These are phyloP conservation scores for Euleptes europaea DNA, from an alignment of 2,113 vertebrate species.

Conservation along the genomic window DNA sequence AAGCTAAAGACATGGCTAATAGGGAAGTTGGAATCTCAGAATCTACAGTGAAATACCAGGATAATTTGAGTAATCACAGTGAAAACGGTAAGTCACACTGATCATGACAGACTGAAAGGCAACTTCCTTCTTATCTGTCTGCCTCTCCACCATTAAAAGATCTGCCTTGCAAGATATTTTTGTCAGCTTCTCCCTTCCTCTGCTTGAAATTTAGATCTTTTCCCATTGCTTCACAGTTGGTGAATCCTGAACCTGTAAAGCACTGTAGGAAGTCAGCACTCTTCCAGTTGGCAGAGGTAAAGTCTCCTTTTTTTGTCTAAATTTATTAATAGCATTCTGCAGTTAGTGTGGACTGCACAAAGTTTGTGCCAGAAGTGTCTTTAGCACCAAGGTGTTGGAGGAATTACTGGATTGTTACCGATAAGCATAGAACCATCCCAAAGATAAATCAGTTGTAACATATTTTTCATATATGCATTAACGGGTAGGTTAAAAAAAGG, in stretches of 20 bases:
- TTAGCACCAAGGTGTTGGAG: background rate
- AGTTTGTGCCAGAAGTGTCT: background rate
- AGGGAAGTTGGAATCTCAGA: background rate
- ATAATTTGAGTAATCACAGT: background rate
- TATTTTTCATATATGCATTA: background rate
- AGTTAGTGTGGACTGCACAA: background rate
- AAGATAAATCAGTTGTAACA: background rate
- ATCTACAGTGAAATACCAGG: background rate
- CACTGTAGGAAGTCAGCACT: slow-evolving; percentile 83
- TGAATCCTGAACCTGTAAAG: slow-evolving; percentile 78
- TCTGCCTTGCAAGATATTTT: slow-evolving; percentile 5
- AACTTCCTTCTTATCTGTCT: background rate
- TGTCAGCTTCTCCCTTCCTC: slow-evolving; percentile 23
- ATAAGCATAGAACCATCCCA: background rate
- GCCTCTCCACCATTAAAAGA: slow-evolving; percentile 34
- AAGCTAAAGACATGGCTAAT: slow-evolving; percentile 28
- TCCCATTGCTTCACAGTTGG: slow-evolving; percentile 79
- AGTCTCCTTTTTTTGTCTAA: slow-evolving; percentile 6
- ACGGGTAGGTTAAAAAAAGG: no score
- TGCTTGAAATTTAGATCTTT: slow-evolving; percentile 75
- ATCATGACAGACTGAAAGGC: background rate
- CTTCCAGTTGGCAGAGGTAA: slow-evolving; percentile 87
- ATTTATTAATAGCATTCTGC: background rate
- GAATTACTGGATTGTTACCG: background rate
- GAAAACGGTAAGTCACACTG: background rate